These are phyloP conservation scores for Dermatemys mawii DNA, from an alignment of 2,113 vertebrate species.

Conservation along the genomic window DNA sequence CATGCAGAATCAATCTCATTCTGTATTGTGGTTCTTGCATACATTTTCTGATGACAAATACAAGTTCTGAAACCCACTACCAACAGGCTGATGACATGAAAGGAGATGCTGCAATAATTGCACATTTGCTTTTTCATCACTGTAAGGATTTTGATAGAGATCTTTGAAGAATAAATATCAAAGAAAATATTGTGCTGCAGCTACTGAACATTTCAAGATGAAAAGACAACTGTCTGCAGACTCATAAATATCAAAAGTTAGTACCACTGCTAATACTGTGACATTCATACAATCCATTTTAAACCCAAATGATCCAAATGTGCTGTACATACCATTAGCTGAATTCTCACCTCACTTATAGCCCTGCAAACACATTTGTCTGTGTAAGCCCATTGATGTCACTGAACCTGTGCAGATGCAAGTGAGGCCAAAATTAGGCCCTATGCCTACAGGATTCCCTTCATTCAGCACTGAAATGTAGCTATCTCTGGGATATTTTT, in stretches of 20 bases:
- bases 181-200: neutral
- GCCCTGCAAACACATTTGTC: accelerated
- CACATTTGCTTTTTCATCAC: neutral
- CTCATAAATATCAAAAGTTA: neutral
- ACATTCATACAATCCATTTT: neutral
- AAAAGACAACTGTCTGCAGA: neutral
- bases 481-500: neutral
- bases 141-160: neutral
- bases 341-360: neutral
- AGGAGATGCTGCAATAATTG: neutral
- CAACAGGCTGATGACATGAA: neutral
- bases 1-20: constrained; percentile 55
- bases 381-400: accelerated
- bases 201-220: neutral
- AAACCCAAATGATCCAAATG: neutral
- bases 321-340: neutral
- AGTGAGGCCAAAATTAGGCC: neutral
- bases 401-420: neutral
- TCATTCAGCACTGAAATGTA: neutral
- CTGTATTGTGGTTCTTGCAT: constrained; percentile 68
- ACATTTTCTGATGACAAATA: neutral
- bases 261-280: neutral
- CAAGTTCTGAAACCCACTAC: neutral
- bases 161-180: neutral
- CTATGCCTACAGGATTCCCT: neutral